Evolutionary conservation across 2,888 invertebrate species (phyloP).

Genomic region (Ypsolopha scabrella): DNA sequence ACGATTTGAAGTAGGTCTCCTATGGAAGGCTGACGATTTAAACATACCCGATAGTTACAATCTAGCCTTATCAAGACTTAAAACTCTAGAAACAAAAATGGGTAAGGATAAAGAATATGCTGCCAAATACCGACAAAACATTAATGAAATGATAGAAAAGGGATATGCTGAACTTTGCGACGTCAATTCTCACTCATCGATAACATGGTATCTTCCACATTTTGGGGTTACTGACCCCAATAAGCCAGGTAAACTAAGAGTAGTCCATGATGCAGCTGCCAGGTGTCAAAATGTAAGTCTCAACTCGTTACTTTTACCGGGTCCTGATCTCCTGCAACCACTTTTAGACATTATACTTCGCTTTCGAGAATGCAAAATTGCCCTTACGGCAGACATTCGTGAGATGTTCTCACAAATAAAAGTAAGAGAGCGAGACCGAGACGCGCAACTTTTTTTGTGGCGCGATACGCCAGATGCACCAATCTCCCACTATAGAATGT

Average conservation of each 20-base stretch:
- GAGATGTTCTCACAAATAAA: constrained; percentile 10
- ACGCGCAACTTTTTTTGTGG: constrained; percentile 9
- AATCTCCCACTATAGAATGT: background rate
- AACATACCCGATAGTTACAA: background rate
- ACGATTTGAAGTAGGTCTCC: too few relatives aligned
- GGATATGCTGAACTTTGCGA: background rate
- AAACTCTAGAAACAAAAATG: background rate
- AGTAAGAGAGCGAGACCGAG: constrained; percentile 4
- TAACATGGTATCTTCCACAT: constrained; percentile 11
- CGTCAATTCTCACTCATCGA: background rate
- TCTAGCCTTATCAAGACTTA: background rate
- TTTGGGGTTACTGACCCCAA: constrained; percentile 13
- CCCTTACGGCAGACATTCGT: constrained; percentile 3
- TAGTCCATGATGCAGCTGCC: too few relatives aligned
- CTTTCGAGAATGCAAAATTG: constrained; percentile 4
- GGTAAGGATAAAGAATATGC: background rate
- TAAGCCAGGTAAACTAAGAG: constrained; percentile 12
- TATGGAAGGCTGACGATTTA: too few relatives aligned
- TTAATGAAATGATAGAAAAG: background rate
- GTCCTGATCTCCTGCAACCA: constrained; percentile 21
- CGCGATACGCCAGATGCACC: background rate
- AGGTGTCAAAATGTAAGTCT: too few relatives aligned
- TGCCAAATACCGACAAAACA: too few relatives aligned
- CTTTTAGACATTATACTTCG: constrained; percentile 13
- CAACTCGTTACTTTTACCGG: constrained; percentile 18